Evolutionary conservation across 1,140 invertebrate genomes (phyloP), one percentile per base, ranked within the genome.

Genomic region (Drosophila watanabei): DNA sequence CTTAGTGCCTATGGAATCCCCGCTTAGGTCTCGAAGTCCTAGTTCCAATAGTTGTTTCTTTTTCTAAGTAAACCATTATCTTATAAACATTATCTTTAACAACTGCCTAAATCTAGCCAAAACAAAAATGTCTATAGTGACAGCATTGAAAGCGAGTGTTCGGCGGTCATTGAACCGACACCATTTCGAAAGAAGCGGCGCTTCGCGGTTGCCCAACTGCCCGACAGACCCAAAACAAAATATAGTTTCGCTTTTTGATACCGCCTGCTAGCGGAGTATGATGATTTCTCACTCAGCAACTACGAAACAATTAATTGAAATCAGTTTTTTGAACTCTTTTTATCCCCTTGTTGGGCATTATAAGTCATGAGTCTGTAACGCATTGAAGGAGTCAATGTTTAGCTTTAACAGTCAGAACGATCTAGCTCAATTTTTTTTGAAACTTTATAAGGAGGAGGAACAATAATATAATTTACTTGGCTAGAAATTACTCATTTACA

Each of bases 221-320:
- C 72, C 72, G 70, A 75, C 35, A 75, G 70, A 75, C 71, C 72
- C 59, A 63, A 75, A 73, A 73, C 20, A 62, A 24, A 62, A 33
- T 41, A 56, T 56, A 56, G 70, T 75, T 75, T 75, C 70, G 59
- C 72, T 75, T 75, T 75, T 35, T 4, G 68, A 41, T 73, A 73
- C 68, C 45, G 2, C 5, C n/a, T 35, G 16, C 4, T 32, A 5
- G 16, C 0, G 8, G 32, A 37, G 70, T 60, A 73, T 73, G 54
- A 33, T 72, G 20, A 14, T 18, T 33, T 62, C 16, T 4, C 2
- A 37, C 33, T 56, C 13, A n/a, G 14, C 6, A 52, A 52, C 16
- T 7, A 13, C n/a, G 9, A 14, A 2, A 14, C 8, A n/a, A 28
- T 28, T 24, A 1, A 45, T 20, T 20, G 5, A 13, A 45, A n/a